Conservation (phyloP, 2,113 vertebrate genomes). For the Pyrgilauda ruficollis region DNA sequence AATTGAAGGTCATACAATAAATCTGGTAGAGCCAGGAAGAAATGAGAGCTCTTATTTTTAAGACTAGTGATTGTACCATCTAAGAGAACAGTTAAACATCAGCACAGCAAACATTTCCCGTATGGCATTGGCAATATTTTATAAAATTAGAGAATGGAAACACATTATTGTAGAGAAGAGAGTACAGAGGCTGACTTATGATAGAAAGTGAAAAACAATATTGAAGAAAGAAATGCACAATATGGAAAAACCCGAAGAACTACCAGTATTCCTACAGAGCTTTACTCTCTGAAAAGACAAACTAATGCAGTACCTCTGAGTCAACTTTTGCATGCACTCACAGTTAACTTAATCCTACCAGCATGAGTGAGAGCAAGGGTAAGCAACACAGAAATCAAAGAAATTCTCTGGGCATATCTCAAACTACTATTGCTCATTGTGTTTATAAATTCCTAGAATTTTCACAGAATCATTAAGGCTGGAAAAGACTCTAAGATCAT, state of each 20-base stretch:
- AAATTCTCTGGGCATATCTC: not conserved
- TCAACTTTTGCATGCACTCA: not conserved
- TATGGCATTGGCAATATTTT: not conserved
- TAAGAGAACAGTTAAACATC: not conserved
- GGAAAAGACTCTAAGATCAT: not conserved
- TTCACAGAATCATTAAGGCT: not conserved
- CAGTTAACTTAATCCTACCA: not conserved
- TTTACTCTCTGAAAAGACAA: not conserved
- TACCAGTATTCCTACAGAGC: not conserved
- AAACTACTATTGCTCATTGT: not conserved
- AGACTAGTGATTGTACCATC: not conserved
- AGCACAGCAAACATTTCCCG: fast-evolving
- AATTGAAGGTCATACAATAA: not conserved
- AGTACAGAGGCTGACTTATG: not conserved
- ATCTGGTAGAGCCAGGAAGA: not conserved
- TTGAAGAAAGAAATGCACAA: not conserved
- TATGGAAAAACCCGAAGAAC: not conserved
- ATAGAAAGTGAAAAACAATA: not conserved
- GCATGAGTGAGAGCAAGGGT: not conserved
- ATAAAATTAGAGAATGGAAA: not conserved
- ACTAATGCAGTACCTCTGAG: not conserved
- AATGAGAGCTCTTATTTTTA: not conserved
- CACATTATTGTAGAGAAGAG: not conserved
- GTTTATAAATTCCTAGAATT: not conserved
- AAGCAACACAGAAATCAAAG: not conserved